Percentiles rank a stretch among this genome's conserved stretches.
phyloP scores from a whole-genome alignment of 2,797 vertebrate species.

The Sphenopsis melanotis region DNA sequence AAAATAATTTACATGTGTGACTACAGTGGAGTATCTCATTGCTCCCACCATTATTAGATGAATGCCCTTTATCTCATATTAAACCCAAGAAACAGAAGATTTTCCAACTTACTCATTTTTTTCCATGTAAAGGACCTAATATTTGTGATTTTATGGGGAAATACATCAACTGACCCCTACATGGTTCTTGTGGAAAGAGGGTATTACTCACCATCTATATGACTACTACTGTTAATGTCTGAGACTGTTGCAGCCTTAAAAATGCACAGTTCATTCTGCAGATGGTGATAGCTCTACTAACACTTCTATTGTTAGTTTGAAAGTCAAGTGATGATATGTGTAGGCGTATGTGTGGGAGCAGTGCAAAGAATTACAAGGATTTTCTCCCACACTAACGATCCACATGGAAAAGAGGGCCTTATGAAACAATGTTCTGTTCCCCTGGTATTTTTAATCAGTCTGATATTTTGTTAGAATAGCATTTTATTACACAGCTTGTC shows the following conservation, averaged over 20 bases:
- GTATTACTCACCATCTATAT: neutral
- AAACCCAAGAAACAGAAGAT: neutral
- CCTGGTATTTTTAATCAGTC: slow-evolving; percentile 70
- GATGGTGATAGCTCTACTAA: slow-evolving; percentile 77
- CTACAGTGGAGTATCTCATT: neutral
- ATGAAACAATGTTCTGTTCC: slow-evolving; percentile 71
- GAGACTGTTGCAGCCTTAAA: slow-evolving; percentile 53
- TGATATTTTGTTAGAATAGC: slow-evolving; percentile 67
- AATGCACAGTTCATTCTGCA: slow-evolving; percentile 73
- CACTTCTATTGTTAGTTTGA: slow-evolving; percentile 79
- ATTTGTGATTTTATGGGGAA: neutral
- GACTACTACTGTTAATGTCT: slow-evolving; percentile 57
- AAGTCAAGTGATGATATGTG: slow-evolving; percentile 79
- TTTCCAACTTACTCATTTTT: neutral
- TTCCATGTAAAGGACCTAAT: neutral
- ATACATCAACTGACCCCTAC: neutral
- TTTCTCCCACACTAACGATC: slow-evolving; percentile 75
- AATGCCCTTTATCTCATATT: neutral
- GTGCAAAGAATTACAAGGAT: slow-evolving; percentile 78
- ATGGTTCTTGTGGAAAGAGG: neutral
- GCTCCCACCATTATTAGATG: neutral
- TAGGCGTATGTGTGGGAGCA: slow-evolving; percentile 78
- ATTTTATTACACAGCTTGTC: slow-evolving; percentile 52
- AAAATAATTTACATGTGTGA: neutral
- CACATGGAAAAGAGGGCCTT: slow-evolving; percentile 68